Conservation (phyloP, 2,113 vertebrate species). For the Python bivittatus region DNA sequence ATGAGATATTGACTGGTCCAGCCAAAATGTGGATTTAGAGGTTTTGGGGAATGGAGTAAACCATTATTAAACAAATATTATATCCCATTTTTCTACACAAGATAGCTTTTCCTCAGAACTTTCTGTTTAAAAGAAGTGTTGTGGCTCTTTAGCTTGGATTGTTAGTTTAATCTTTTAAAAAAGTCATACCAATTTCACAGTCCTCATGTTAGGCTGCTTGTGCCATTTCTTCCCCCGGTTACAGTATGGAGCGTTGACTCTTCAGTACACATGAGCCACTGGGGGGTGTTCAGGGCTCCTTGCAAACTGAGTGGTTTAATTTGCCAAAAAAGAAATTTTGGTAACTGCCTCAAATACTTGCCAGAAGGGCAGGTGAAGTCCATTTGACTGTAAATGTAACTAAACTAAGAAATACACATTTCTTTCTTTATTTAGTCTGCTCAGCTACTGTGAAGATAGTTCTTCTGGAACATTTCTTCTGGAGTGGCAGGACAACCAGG, state of each 20-base stretch:
- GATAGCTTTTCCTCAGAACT: background rate
- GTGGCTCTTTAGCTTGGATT: background rate
- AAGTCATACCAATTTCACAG: background rate
- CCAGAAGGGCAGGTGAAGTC: background rate
- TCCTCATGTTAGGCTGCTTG: background rate
- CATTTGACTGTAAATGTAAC: background rate
- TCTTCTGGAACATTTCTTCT: background rate
- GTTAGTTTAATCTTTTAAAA: background rate
- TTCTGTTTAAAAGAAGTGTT: background rate
- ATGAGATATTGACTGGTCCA: background rate
- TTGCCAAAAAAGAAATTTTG: background rate
- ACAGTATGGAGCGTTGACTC: background rate
- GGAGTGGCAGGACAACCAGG: background rate
- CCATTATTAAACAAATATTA: background rate
- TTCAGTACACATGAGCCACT: background rate
- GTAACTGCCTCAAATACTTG: background rate
- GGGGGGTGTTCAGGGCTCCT: background rate
- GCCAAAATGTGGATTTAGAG: background rate
- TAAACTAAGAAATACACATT: background rate
- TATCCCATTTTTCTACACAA: background rate
- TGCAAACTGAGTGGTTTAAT: background rate
- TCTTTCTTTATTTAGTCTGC: background rate
- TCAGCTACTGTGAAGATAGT: background rate
- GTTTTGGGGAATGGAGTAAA: background rate
- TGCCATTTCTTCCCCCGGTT: background rate